Conservation (phyloP, 2,113 vertebrate species). For the Mobula birostris region DNA sequence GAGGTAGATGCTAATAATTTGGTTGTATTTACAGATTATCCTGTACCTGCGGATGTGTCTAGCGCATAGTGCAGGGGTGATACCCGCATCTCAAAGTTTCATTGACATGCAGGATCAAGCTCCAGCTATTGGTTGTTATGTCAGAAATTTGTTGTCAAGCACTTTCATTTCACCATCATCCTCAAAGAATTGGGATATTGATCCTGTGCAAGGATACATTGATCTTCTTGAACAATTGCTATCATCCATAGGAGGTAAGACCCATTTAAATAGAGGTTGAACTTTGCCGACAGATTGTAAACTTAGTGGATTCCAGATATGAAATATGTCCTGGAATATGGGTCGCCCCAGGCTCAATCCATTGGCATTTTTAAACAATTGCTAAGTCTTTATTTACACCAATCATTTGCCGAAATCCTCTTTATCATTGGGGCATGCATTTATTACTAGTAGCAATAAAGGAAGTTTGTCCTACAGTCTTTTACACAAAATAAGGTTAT, state of each 20-base stretch:
- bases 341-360: background rate
- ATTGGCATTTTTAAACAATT: background rate
- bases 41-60: constrained; percentile 93
- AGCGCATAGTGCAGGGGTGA: constrained; percentile 81
- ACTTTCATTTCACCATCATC: constrained; percentile 53
- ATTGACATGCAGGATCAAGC: constrained; percentile 93
- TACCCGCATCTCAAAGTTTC: constrained; percentile 71
- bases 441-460: background rate
- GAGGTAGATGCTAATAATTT: background rate
- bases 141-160: constrained; percentile 70
- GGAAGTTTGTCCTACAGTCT: background rate
- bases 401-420: background rate
- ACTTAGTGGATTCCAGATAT: background rate
- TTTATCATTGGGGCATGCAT: background rate
- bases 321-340: background rate
- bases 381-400: background rate
- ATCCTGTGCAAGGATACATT: constrained; percentile 82
- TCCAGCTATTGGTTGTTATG: constrained; percentile 80
- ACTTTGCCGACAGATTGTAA: background rate
- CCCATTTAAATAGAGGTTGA: background rate
- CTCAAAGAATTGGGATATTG: constrained; percentile 69
- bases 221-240: constrained; percentile 86
- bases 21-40: constrained; percentile 65
- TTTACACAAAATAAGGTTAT: background rate
- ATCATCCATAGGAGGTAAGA: constrained; percentile 80